Conservation (phyloP, 2,113 vertebrate genomes). For the Steatornis caripensis region DNA sequence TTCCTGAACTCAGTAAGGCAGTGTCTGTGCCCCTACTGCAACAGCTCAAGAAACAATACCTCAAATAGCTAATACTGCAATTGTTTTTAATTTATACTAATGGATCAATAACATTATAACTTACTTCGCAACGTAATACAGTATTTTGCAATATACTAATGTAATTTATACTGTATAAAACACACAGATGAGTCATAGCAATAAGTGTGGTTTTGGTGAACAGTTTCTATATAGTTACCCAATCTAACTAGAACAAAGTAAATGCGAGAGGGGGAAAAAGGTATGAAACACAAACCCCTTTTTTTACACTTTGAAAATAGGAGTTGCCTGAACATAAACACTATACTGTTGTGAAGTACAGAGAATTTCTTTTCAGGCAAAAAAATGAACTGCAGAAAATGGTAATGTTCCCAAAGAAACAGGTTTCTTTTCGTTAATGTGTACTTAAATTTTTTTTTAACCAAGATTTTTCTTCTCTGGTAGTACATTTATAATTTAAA, state of each 20-base stretch:
- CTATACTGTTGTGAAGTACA: neutral
- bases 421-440: neutral
- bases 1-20: neutral
- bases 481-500: neutral
- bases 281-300: neutral
- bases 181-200: neutral
- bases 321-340: neutral
- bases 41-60: neutral
- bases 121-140: neutral
- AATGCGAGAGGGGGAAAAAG: neutral
- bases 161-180: neutral
- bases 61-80: neutral
- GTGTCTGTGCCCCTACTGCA: neutral
- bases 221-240: neutral
- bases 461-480: neutral
- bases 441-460: neutral
- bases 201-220: neutral
- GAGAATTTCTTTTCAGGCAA: neutral
- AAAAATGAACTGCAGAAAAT: neutral
- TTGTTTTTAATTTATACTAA: neutral
- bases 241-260: neutral
- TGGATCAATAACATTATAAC: neutral
- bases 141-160: neutral
- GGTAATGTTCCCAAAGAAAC: neutral
- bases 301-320: neutral